Evolutionary conservation across 2,797 vertebrate genomes (phyloP), one percentile per base, ranked within the genome.

Genomic region (Falco peregrinus): DNA sequence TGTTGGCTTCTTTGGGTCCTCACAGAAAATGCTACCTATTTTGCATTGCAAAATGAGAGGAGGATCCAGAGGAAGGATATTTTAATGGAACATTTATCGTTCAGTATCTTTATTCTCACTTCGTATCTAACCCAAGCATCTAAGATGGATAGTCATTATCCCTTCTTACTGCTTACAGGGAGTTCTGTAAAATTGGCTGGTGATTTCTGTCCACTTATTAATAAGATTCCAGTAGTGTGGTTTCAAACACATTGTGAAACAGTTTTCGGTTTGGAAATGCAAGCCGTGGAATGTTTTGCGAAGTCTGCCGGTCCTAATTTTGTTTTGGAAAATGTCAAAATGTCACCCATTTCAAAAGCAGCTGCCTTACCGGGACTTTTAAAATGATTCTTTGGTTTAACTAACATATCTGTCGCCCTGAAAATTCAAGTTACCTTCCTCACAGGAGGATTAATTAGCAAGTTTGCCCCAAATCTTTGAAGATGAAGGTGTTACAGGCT

Each of bases 391-490:
- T 70, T 78, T 60, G 60, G 21, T 70, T 70, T 54, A 59, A 35
- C 33, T 88, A 64, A 54, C 56, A 64, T 88, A 43, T 87, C 79
- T 51, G 1, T 73, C 25, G 71, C 20, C 43, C 56, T 51, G 57
- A 67, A 77, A 75, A 71, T 85, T 53, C 74, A 69, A 73, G 84
- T 90, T 43, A 39, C 29, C 16, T 82, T 78, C 35, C 43, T 87
- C 26, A 19, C 47, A 43, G 57, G 37, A 73, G 56, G 53, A 90
- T 87, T 92, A 82, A 90, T 88, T 74, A 85, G 24, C 61, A 74
- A 85, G 56, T 70, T 82, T 74, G 26, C 56, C 41, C 29, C 25
- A 54, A 22, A 61, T 74, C 53, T 39, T 67, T 87, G 61, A 88
- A 84, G 75, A 78, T 43, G 21, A 81, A 69, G 41, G 41, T 85